These are phyloP conservation scores for Otis tarda DNA, from an alignment of 2,113 vertebrate species.

Conservation along the genomic window DNA sequence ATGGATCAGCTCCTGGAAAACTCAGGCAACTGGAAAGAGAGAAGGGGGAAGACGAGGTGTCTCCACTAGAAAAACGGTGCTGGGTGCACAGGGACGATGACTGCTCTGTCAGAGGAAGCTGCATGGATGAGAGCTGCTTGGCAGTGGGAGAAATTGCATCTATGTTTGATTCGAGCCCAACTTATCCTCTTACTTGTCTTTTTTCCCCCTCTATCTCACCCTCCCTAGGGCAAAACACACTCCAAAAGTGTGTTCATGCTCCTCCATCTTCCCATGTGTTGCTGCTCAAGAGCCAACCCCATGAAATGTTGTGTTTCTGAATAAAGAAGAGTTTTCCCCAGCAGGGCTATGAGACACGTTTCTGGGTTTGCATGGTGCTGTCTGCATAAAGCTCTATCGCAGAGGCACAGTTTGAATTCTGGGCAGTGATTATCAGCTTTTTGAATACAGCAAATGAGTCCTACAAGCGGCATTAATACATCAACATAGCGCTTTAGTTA, in stretches of 20 bases:
- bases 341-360: neutral
- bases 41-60: accelerated
- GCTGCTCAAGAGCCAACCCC: neutral
- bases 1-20: neutral
- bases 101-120: neutral
- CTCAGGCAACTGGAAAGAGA: neutral
- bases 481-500: neutral
- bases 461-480: slow-evolving; percentile 4
- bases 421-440: slow-evolving; percentile 10
- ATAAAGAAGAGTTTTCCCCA: neutral
- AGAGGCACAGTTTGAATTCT: slow-evolving; percentile 30
- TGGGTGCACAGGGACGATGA: accelerated
- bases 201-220: neutral
- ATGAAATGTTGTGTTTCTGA: neutral
- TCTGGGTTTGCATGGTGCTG: neutral
- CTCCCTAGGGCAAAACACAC: neutral
- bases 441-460: neutral
- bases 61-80: neutral
- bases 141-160: neutral
- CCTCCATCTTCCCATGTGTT: neutral
- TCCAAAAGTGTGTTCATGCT: neutral
- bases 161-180: neutral
- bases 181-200: neutral
- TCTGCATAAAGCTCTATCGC: neutral
- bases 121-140: accelerated